Evolutionary conservation across 2,888 invertebrate genomes (phyloP).

Genomic region (Bombyx huttoni): DNA sequence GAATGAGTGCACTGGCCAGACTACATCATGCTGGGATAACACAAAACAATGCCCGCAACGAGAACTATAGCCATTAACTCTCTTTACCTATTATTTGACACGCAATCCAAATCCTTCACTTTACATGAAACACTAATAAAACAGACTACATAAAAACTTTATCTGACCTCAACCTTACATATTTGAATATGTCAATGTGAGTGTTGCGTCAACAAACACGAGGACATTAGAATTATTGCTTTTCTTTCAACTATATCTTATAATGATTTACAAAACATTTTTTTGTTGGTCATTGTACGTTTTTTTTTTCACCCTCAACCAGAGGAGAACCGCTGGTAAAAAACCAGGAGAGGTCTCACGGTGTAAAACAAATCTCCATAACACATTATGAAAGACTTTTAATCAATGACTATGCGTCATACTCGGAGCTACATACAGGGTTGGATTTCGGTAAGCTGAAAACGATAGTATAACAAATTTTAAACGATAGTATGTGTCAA

Average conservation of each 20-base stretch:
- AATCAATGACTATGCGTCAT: not conserved
- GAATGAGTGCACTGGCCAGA: not conserved
- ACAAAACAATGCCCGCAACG: constrained; percentile 4
- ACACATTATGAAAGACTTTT: not conserved
- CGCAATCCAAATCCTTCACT: constrained; percentile 26
- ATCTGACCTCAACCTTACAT: constrained; percentile 18
- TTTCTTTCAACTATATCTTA: too few species aligned
- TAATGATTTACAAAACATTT: too few species aligned
- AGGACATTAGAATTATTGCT: too few species aligned
- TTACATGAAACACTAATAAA: constrained; percentile 35
- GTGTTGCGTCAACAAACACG: too few species aligned
- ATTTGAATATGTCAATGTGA: constrained; percentile 12
- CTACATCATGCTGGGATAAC: constrained; percentile 1
- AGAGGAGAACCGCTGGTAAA: too few species aligned
- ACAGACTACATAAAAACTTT: constrained; percentile 23
- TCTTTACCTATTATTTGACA: constrained; percentile 17
- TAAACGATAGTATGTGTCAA: too few species aligned
- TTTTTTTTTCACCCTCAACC: too few species aligned
- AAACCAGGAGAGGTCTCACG: too few species aligned
- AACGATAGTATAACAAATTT: too few species aligned
- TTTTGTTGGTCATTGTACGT: too few species aligned
- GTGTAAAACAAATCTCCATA: not conserved
- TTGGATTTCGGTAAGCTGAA: too few species aligned
- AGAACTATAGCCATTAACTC: constrained; percentile 1
- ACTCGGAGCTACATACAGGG: constrained; percentile 1